Evolutionary conservation across 2,888 invertebrate species (phyloP).

Genomic region (Chironomus riparius): DNA sequence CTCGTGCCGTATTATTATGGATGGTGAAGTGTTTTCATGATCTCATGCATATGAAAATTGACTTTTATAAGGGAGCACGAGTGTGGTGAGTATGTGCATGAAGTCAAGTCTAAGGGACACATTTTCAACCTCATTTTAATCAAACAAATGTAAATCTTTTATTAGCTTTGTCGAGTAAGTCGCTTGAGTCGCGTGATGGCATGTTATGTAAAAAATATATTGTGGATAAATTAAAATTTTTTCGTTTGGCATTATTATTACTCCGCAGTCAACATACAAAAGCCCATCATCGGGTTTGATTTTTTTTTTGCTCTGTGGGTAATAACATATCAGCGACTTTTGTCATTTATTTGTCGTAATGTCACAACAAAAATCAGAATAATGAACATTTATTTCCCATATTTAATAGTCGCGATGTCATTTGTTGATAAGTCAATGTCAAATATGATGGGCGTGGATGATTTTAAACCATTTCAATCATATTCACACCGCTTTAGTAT

Average conservation of each 20-base stretch:
- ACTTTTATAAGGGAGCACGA: background rate
- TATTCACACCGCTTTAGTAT: background rate
- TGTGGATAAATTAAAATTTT: conserved; percentile 17
- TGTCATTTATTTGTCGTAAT: conserved; percentile 14
- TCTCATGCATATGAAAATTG: background rate
- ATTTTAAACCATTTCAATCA: background rate
- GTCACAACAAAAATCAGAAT: conserved; percentile 7
- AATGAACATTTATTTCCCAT: conserved; percentile 18
- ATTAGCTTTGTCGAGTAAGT: background rate
- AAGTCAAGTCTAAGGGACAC: background rate
- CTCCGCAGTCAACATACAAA: conserved; percentile 9
- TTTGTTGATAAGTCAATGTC: conserved; percentile 25
- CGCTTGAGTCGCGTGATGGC: conserved; percentile 14
- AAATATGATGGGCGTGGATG: background rate
- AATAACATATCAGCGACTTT: conserved; percentile 22
- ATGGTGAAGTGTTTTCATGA: background rate
- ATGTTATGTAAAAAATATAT: conserved; percentile 22
- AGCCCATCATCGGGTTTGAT: background rate
- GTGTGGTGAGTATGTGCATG: no score
- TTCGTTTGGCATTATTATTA: background rate
- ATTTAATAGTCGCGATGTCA: conserved; percentile 18
- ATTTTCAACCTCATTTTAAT: conserved; percentile 19
- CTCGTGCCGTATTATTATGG: no score
- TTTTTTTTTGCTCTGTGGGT: background rate
- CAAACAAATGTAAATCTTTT: conserved; percentile 26